phyloP scores from a whole-genome alignment of 2,888 invertebrate species.

The Eutolmus rufibarbis region DNA sequence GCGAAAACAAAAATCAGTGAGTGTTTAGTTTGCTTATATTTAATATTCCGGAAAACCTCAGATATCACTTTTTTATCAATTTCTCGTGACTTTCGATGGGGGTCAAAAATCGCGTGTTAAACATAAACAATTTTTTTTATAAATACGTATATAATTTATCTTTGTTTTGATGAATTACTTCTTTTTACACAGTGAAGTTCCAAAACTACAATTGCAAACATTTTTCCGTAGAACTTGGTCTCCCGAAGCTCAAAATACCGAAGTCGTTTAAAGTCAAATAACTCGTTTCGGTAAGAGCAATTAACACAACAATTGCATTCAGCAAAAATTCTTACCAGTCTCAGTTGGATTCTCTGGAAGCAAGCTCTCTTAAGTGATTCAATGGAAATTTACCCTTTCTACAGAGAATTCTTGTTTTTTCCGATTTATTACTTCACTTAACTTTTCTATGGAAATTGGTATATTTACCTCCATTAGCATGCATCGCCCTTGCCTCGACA shows the following conservation, averaged over 20 bases:
- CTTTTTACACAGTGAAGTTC: background rate
- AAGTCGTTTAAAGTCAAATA: background rate
- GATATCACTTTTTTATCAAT: background rate
- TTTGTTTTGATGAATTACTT: background rate
- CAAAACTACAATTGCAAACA: background rate
- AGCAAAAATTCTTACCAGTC: background rate
- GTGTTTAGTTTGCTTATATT: background rate
- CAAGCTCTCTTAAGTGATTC: background rate
- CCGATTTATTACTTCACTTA: background rate
- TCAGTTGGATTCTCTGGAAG: background rate
- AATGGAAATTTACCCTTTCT: background rate
- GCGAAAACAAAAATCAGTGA: background rate
- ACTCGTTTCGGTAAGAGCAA: conserved; percentile 6
- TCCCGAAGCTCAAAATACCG: background rate
- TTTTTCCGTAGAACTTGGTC: background rate
- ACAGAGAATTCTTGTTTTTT: background rate
- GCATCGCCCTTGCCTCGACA: conserved; percentile 57
- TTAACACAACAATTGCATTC: background rate
- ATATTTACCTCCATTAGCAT: conserved; percentile 56
- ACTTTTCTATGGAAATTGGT: background rate
- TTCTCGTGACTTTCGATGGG: background rate
- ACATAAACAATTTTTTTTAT: background rate
- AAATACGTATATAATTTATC: background rate
- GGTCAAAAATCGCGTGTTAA: background rate
- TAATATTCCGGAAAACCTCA: background rate